Conservation (phyloP, 2,888 invertebrate genomes). For the Cactoblastis cactorum region DNA sequence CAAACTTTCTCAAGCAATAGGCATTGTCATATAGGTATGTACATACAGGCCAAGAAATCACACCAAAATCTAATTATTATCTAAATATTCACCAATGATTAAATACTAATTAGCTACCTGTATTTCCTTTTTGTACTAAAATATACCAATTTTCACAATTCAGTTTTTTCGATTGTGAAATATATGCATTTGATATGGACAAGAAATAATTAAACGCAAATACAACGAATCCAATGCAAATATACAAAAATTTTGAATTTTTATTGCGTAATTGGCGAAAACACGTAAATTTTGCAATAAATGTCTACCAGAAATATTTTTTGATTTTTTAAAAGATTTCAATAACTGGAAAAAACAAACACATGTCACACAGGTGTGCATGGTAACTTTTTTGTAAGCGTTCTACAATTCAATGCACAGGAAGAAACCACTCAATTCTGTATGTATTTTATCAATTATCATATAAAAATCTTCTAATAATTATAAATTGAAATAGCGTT, state of each 20-base stretch:
- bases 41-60: too few relatives aligned
- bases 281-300: conserved; percentile 2
- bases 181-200: too few relatives aligned
- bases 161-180: too few relatives aligned
- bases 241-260: conserved; percentile 5
- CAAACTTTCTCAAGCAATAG: too few relatives aligned
- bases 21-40: too few relatives aligned
- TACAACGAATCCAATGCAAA: background rate
- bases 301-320: background rate
- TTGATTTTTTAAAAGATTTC: background rate
- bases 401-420: background rate
- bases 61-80: too few relatives aligned
- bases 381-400: conserved; percentile 20
- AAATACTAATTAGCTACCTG: too few relatives aligned
- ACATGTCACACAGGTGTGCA: conserved; percentile 32
- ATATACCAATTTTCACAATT: too few relatives aligned
- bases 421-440: background rate
- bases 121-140: too few relatives aligned
- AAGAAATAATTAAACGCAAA: too few relatives aligned
- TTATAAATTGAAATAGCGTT: background rate
- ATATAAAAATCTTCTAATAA: too few relatives aligned
- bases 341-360: background rate
- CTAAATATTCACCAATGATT: too few relatives aligned
- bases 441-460: background rate
- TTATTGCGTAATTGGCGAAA: background rate